Percentiles rank a stretch among this genome's conserved stretches.
Conservation (phyloP, 2,797 vertebrate genomes). For the Heliangelus exortis region DNA sequence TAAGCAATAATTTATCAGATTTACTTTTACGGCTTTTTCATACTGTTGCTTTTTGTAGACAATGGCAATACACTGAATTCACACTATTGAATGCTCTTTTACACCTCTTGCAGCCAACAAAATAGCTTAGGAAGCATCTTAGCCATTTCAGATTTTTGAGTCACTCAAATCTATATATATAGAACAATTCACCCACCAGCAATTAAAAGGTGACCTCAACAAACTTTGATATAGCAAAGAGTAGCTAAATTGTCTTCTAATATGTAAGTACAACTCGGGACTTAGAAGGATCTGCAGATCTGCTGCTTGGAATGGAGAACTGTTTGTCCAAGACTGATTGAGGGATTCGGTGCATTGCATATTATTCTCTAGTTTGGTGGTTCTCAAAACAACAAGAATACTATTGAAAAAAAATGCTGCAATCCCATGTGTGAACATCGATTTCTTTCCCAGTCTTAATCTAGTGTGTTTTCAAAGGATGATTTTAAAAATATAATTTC, state of each 20-base stretch:
- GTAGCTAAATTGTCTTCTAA: not conserved
- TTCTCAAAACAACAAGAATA: not conserved
- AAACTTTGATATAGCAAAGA: not conserved
- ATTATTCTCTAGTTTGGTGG: not conserved
- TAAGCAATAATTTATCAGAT: not conserved
- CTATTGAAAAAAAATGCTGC: not conserved
- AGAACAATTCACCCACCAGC: not conserved
- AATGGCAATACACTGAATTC: not conserved
- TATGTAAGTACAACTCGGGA: not conserved
- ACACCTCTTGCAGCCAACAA: not conserved
- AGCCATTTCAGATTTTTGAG: not conserved
- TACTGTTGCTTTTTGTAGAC: not conserved
- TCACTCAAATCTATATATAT: not conserved
- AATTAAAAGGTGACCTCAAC: constrained; percentile 3
- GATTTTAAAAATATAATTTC: constrained; percentile 17
- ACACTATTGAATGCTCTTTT: not conserved
- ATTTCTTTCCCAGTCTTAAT: constrained; percentile 15
- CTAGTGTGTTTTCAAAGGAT: not conserved
- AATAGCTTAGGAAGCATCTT: not conserved
- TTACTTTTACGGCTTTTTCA: not conserved
- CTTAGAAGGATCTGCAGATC: not conserved
- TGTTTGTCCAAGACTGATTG: not conserved
- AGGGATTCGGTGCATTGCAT: not conserved
- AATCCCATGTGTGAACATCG: not conserved
- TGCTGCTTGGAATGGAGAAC: not conserved